A percentile compares a stretch with the other conserved stretches of the same genome.
Evolutionary conservation across 2,797 vertebrate genomes (phyloP).

Genomic region (Lithobates pipiens): DNA sequence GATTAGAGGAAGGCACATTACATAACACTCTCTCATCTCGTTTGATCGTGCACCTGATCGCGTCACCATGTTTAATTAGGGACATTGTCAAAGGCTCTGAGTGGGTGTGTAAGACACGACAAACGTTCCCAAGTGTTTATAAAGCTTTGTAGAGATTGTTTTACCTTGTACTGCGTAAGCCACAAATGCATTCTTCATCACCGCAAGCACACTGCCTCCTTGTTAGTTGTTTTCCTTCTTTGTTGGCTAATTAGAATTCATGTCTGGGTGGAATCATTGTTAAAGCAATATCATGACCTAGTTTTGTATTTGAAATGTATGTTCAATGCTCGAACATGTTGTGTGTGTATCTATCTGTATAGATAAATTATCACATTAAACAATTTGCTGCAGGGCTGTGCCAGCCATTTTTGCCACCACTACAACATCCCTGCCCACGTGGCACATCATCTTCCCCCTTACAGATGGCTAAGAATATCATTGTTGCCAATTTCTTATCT

Average conservation of each 20-base stretch:
- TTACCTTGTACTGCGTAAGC: background rate
- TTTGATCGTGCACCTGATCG: conserved; percentile 26
- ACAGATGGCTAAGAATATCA: too few species aligned
- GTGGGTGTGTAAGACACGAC: conserved; percentile 27
- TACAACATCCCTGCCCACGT: too few species aligned
- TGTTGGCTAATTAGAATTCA: conserved; percentile 19
- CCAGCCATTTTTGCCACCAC: too few species aligned
- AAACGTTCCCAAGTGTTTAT: conserved; percentile 38
- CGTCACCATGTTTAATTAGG: conserved; percentile 28
- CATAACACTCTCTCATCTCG: background rate
- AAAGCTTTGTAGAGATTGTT: conserved; percentile 23
- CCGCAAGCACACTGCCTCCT: background rate
- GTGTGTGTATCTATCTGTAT: background rate
- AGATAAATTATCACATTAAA: background rate
- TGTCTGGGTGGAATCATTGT: conserved; percentile 13
- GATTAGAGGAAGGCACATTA: background rate
- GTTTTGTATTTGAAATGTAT: background rate
- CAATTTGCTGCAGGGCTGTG: too few species aligned
- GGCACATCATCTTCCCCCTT: too few species aligned
- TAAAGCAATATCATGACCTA: background rate
- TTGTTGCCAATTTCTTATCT: too few species aligned
- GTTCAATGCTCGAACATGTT: background rate
- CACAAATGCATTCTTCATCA: conserved; percentile 18
- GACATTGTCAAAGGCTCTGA: conserved; percentile 22
- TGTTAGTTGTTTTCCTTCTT: conserved; percentile 6